Base-by-base conservation (phyloP, 2,113 vertebrate species). In the Hemibagrus wyckioides region DNA sequence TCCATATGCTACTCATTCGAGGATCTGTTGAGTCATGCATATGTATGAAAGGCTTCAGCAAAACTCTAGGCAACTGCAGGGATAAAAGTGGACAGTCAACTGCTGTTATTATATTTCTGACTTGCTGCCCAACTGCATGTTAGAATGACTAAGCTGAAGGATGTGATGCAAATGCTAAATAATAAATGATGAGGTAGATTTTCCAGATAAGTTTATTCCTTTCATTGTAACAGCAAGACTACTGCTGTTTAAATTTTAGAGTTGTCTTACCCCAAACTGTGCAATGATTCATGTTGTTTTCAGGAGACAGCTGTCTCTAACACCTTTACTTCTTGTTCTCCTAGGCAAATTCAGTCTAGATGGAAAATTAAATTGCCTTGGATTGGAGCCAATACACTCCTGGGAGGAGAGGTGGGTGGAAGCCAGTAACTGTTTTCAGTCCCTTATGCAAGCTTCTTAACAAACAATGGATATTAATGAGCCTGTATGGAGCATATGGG, bases 371-470 rank as follows among this genome's bases (percentile, higher is more conserved):
- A 80, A 85, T 85, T 73, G 85, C 82, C 88, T 57, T 79, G 82
- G 82, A 88, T 56, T 73, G 83, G 65, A 87, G 83, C 89, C 85
- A 87, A 36, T 90, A 63, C 83, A 85, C 87, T 85, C 59, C 81
- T 67, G 69, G 83, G 61, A 88, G 85, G 80, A 83, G 89, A 77
- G 61, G 83, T 65, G 87, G 89, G 87, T 86, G 56, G 87, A 86
- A 52, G 69, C 33, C 86, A 85, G 71, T 81, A 86, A 75, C 85
- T 63, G 69, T 82, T 75, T 86, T 87, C 59, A 28, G 54, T 86
- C 67, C 85, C 84, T 90, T 92, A 92, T 92, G 91, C 90, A 92
- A 91, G 86, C 83, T 88, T 82, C 89, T 82, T 61, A 87, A 85
- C 80, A 80, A 87, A 88, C 81, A 88, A 23, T 57, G 83, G 90